Base-by-base conservation (phyloP, 1,140 invertebrate genomes). In the Ceratina australensis region DNA sequence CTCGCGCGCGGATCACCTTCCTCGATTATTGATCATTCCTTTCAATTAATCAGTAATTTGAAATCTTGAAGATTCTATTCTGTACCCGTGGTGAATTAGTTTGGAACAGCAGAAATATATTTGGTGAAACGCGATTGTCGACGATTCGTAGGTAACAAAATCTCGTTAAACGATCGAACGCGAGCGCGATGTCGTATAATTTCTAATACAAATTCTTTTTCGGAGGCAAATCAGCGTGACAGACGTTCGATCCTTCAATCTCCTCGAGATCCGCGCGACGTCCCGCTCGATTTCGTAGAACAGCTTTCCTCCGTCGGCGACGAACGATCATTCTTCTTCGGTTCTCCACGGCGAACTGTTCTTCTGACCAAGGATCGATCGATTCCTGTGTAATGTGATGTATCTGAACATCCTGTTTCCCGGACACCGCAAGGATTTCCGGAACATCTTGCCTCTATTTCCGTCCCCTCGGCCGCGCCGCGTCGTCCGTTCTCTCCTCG, bases 241-340 rank as follows among this genome's bases (percentile, higher is more conserved):
- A 66, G 15, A 66, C 12, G n/a, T 68, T 52, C 18, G 52, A 68
- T 68, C 28, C 12, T 68, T 68, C 28, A 28, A 68, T 54, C 22
- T 8, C 18, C 16, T 28, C 22, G 47, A 18, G 22, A 26, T 66
- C 3, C 0, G 8, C 1, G 20, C 16, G 15, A 49, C 15, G 15
- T 49, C 49, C 42, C 15, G 47, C 7, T 24, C 22, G 15, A 16
- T 15, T 3, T 18, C 8, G 1, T 26, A 4, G 4, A 26, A 7
- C 15, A 68, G 49, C 49, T 16, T 15, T 28, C 7, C 0, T 16
- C 24, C 24, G n/a, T 16, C 15, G 26, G n/a, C 13, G 10, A 24
- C 49, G 15, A 54, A 54, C 18, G 24, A 16, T 18, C 4, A 52
- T 67, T 52, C 49, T n/a, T 67, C 49, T 67, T 28, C 22, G 3